Evolutionary conservation across 1,140 invertebrate species (phyloP).

Genomic region (Drosophila parvula): DNA sequence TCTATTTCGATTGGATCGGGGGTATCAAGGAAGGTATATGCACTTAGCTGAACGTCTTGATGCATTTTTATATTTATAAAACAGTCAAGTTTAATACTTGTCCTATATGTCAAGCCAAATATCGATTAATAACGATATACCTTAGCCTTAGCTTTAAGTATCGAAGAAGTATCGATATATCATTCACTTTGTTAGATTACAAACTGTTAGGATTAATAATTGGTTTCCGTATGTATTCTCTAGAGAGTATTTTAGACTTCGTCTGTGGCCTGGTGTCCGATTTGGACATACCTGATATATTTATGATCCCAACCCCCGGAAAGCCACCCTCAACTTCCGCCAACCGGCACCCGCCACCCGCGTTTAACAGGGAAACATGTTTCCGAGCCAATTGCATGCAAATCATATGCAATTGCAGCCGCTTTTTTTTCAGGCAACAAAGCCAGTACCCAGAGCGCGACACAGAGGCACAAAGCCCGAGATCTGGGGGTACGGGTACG

Average conservation of each 20-base stretch:
- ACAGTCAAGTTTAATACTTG: too few species aligned
- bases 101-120: too few species aligned
- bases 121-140: too few species aligned
- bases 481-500: slow-evolving; percentile 16
- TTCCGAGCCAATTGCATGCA: slow-evolving; percentile 69
- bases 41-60: background rate
- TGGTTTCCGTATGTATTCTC: background rate
- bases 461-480: slow-evolving; percentile 23
- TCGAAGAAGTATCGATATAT: background rate
- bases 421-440: slow-evolving; percentile 54
- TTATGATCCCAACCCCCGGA: slow-evolving; percentile 61
- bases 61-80: background rate
- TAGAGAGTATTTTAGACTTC: slow-evolving; percentile 10
- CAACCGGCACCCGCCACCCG: background rate
- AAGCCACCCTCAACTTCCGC: slow-evolving; percentile 4
- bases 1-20: slow-evolving; percentile 57
- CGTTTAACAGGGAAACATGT: slow-evolving; percentile 48
- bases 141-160: too few species aligned
- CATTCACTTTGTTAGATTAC: background rate
- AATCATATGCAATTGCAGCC: slow-evolving; percentile 66
- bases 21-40: slow-evolving; percentile 8
- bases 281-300: slow-evolving; percentile 53
- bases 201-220: background rate
- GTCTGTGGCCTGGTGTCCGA: background rate
- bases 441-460: slow-evolving; percentile 9